phyloP scores from a whole-genome alignment of 2,888 invertebrate genomes.

The Ophion slaviceki region DNA sequence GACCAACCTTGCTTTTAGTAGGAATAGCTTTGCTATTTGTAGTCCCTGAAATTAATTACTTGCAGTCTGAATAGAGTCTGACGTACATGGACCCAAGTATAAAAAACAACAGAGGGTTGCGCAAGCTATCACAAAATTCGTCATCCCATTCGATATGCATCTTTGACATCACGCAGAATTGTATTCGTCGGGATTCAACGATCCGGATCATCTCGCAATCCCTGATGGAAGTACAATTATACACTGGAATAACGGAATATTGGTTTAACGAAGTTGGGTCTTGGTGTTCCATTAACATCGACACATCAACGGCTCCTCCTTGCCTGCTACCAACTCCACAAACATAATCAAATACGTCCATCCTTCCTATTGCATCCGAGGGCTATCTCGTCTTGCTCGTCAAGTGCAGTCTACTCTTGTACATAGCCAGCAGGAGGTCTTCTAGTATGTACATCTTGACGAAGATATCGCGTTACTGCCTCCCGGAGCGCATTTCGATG shows the following conservation, averaged over 20 bases:
- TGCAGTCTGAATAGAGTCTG: constrained; percentile 9
- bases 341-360: constrained; percentile 16
- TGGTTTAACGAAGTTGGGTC: constrained; percentile 41
- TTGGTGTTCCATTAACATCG: constrained; percentile 57
- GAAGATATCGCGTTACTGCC: constrained; percentile 42
- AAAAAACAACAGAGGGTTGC: too few relatives aligned
- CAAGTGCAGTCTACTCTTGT: constrained; percentile 39
- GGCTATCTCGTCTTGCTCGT: constrained; percentile 36
- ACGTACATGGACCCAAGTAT: neutral
- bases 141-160: neutral
- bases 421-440: constrained; percentile 33
- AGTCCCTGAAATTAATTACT: constrained; percentile 34
- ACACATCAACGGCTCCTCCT: constrained; percentile 29
- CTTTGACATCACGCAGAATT: neutral
- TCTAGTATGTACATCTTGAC: constrained; percentile 55
- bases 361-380: constrained; percentile 35
- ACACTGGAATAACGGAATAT: constrained; percentile 1
- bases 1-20: constrained; percentile 7
- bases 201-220: neutral
- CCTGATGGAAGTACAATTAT: neutral
- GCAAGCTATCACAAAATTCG: too few relatives aligned
- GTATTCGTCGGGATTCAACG: constrained; percentile 4
- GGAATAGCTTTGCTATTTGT: constrained; percentile 25
- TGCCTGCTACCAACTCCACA: neutral
- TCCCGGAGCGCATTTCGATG: constrained; percentile 37